Base-by-base conservation (phyloP, 2,113 vertebrate genomes). In the Oreotrochilus melanogaster region DNA sequence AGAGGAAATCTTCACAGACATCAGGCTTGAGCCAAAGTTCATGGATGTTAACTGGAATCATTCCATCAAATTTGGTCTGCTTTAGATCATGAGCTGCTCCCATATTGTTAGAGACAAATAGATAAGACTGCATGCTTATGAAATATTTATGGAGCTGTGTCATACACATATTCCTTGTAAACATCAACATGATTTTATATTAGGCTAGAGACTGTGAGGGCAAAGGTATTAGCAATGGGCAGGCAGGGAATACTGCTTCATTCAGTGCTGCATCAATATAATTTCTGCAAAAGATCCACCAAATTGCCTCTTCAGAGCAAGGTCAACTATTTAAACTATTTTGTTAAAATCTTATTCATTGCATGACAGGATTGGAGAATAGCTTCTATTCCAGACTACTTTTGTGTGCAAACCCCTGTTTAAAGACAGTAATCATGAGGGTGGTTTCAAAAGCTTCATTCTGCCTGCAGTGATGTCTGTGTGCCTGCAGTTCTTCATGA, bases 121-220 rank as follows among this genome's bases (percentile, higher is more conserved):
- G 78, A 79, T 62, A 90, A 80, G 82, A 67, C 72, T 27, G 48
- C 51, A 10, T n/a, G 28, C 35, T 57, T 51, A 69, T 94, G 61
- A 96, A 97, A 93, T 93, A 90, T 93, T 94, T 80, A 92, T 83
- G 51, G 79, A 65, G 51, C 61, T 78, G 27, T 50, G 31, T 90
- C 56, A 48, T 76, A 45, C 64, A 80, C 48, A 27, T 71, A 79
- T 62, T 81, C 71, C 84, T 48, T 80, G 88, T 96, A 92, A 93
- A 71, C 57, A 60, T 48, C 72, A 88, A 84, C 89, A 54, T 64
- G 60, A 76, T 84, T 92, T 92, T 93, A 25, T 88, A 64, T 93
- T 93, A 93, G 88, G 9, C 79, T 90, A 14, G 92, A 85, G 88
- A 90, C 56, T 56, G 27, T 42, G 39, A 88, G 88, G 50, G 56